A percentile compares a stretch with the other conserved stretches of the same genome.
phyloP scores from a whole-genome alignment of 2,888 invertebrate genomes.

The Acleris literana region DNA sequence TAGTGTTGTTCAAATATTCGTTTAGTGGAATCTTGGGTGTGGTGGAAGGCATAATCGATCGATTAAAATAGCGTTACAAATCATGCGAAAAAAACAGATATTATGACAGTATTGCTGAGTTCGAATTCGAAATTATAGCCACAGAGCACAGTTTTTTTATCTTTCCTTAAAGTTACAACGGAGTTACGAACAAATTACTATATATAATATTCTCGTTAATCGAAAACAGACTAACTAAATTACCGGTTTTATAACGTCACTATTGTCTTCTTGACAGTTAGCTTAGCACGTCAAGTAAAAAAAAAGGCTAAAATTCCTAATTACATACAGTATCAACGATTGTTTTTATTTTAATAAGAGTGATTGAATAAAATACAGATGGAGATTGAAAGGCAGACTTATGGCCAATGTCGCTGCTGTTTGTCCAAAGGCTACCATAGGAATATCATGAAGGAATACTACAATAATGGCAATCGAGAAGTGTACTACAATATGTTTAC shows the following conservation, averaged over 20 bases:
- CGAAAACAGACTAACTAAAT: no score
- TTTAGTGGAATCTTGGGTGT: neutral
- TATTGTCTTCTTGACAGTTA: no score
- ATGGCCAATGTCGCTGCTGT: conserved; percentile 30
- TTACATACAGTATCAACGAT: no score
- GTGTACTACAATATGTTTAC: conserved; percentile 30
- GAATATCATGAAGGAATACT: conserved; percentile 32
- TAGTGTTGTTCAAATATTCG: neutral
- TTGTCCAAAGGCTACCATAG: conserved; percentile 31
- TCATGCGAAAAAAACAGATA: neutral
- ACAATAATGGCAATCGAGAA: conserved; percentile 21
- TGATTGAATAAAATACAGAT: neutral
- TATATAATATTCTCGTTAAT: no score
- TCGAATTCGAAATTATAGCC: no score
- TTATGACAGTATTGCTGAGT: no score
- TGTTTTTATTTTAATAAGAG: neutral
- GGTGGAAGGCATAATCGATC: conserved; percentile 5
- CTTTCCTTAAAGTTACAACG: no score
- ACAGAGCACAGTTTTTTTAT: no score
- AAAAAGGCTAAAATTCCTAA: no score
- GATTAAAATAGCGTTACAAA: conserved; percentile 5
- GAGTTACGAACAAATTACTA: no score
- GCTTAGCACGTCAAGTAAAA: no score
- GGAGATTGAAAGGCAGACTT: conserved; percentile 1
- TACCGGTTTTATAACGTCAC: no score